Evolutionary conservation across 2,113 vertebrate genomes (phyloP), one percentile per base, ranked within the genome.

Genomic region (Hippopotamus amphibius): DNA sequence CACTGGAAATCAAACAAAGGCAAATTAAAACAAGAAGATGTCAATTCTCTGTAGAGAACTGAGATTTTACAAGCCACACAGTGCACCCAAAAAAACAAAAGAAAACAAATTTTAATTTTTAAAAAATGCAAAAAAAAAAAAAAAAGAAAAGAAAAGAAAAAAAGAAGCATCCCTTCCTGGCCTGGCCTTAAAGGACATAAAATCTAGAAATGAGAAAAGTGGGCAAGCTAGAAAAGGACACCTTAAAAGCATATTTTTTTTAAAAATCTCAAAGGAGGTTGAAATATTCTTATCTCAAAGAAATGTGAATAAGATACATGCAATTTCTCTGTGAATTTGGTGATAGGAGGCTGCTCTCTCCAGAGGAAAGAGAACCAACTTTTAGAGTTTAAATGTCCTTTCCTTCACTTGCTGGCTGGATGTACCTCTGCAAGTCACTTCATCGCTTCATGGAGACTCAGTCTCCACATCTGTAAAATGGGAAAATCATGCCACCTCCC

Each of bases 1-100:
- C 53, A 90, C 3, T 72, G 43, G 87, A 92, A 76, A 94, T 85
- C 88, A 89, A 65, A 81, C 63, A 94, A 71, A 77, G 21, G 28
- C 19, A 77, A 85, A 43, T 82, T 81, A 69, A 94, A 71, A 57
- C 43, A 89, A 91, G 53, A 92, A 82, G 30, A 66, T 24, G 14
- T 61, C n/a, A 76, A 22, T 71, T 92, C 24, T 93, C 88, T 90
- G 37, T 66, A 55, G 16, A 16, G 16, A 55, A 19, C 16, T 55
- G 17, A 55, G 53, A 55, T 55, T 15, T 6, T 55, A 48, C 53
- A 55, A 55, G 53, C 16, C 5, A 6, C 16, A 6, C 53, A 55
- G 53, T 6, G 53, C 16, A 6, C 1, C 53, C 53, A 55, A 55
- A 55, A 55, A 37, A 37, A 37, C 2, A 2, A 37, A 37, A 37